Base-by-base conservation (phyloP, 2,797 vertebrate genomes). In the Enoplosus armatus region DNA sequence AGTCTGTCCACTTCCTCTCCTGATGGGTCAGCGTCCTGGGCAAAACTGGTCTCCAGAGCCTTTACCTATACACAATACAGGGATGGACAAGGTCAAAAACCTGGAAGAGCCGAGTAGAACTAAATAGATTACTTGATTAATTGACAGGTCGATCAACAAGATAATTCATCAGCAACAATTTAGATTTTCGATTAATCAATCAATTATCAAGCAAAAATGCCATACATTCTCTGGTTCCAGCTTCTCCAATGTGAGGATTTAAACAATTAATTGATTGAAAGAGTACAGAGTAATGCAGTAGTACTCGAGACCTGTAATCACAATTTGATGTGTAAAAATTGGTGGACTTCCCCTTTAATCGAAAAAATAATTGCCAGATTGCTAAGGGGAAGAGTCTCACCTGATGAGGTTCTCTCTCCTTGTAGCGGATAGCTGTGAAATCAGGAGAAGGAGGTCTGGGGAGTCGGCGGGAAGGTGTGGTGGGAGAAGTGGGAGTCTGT, bases 381-480 rank as follows among this genome's bases (percentile, higher is more conserved):
- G 3, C 9, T 4, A 7, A 48, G 6, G 18, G 20, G 20, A 15
- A 27, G 95, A 85, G 3, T 60, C 95, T 95, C 65, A 99, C 95
- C 92, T 99, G 98, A 83, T 98, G 97, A 0, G 98, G 98, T 0
- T 98, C 98, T 63, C 98, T 93, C 88, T 99, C 98, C 82, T 98
- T 98, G 94, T 99, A 99, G 76, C 97, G 97, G 83, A 97, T 96
- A 0, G 96, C 95, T 0, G 97, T 98, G 91, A 99, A 99, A 85
- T 99, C 98, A 0, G 97, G 97, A 0, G 96, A 95, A 0, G 97
- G 97, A 53, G 96, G 93, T 94, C 97, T 97, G 0, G 96, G 95
- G 24, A 95, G 93, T 7, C 97, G 93, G 11, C 96, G 89, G 2
- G 95, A 93, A 3, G 95, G 95, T 2, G 95, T 94, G 61, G 89